A percentile compares a stretch with the other conserved stretches of the same genome.
Conservation (phyloP, 2,113 vertebrate species). For the Oostethus manadensis region DNA sequence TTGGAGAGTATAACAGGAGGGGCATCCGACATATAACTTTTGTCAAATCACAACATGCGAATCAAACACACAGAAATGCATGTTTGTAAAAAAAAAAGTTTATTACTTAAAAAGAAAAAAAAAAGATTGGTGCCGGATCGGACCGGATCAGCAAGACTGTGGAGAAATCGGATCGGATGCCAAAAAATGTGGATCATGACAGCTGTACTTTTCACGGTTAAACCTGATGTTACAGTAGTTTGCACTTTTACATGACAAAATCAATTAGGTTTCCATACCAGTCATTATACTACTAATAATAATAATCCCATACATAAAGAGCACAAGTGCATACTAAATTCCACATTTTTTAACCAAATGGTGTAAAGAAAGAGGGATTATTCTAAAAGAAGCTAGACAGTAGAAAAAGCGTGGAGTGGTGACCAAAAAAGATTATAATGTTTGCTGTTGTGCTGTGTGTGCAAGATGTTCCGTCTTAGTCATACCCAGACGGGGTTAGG, state of each 20-base stretch:
- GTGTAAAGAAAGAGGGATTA: constrained; percentile 12
- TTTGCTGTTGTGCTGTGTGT: constrained; percentile 41
- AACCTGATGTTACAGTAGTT: constrained; percentile 2
- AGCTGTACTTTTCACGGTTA: not conserved
- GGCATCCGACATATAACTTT: too few relatives aligned
- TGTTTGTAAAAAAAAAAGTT: too few relatives aligned
- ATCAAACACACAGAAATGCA: too few relatives aligned
- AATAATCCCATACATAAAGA: constrained; percentile 1
- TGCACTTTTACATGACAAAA: constrained; percentile 6
- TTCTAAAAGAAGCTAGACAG: constrained; percentile 30
- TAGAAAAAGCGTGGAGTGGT: constrained; percentile 30
- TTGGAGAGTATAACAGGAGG: too few relatives aligned
- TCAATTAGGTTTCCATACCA: constrained; percentile 3
- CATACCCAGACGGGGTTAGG: constrained; percentile 36
- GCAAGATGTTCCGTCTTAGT: constrained; percentile 54
- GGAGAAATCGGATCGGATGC: too few relatives aligned
- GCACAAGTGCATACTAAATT: not conserved
- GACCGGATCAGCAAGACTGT: too few relatives aligned
- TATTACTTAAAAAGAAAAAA: too few relatives aligned
- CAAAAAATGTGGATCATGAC: not conserved
- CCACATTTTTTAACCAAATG: constrained; percentile 15
- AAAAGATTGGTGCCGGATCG: too few relatives aligned
- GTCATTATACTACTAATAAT: too few relatives aligned
- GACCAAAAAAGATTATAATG: constrained; percentile 36
- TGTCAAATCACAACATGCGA: too few relatives aligned